phyloP scores from a whole-genome alignment of 1,140 invertebrate species.

The Ganaspis sp. region DNA sequence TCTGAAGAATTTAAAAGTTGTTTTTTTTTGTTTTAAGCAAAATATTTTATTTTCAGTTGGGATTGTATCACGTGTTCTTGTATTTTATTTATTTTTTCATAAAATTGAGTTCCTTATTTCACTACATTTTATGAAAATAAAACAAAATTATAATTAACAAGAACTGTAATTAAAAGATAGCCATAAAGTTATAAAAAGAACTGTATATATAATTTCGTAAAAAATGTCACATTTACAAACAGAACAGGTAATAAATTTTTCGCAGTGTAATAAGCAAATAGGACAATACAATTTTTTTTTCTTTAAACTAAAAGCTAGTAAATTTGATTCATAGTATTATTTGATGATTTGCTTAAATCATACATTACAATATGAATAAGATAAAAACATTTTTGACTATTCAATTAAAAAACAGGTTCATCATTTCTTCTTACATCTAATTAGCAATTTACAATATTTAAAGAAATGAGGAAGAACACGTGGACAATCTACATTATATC shows the following conservation, averaged over 20 bases:
- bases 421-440: background rate
- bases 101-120: background rate
- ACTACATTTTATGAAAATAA: background rate
- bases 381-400: background rate
- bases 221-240: conserved; percentile 19
- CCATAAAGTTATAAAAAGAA: background rate
- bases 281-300: conserved; percentile 5
- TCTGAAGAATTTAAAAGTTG: background rate
- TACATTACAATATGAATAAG: too few relatives aligned
- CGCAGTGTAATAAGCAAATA: conserved; percentile 21
- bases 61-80: conserved; percentile 5
- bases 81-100: background rate
- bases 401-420: background rate
- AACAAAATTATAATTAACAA: background rate
- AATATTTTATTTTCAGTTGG: background rate
- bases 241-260: conserved; percentile 10
- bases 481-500: background rate
- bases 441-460: conserved; percentile 6
- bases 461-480: conserved; percentile 3
- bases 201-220: background rate
- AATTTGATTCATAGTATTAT: too few relatives aligned
- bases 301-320: background rate
- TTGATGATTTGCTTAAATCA: too few relatives aligned
- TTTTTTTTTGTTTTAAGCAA: background rate
- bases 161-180: background rate